A percentile compares a stretch with the other conserved stretches of the same genome.
Evolutionary conservation across 1,140 invertebrate genomes (phyloP).

Genomic region (Wasmannia auropunctata): DNA sequence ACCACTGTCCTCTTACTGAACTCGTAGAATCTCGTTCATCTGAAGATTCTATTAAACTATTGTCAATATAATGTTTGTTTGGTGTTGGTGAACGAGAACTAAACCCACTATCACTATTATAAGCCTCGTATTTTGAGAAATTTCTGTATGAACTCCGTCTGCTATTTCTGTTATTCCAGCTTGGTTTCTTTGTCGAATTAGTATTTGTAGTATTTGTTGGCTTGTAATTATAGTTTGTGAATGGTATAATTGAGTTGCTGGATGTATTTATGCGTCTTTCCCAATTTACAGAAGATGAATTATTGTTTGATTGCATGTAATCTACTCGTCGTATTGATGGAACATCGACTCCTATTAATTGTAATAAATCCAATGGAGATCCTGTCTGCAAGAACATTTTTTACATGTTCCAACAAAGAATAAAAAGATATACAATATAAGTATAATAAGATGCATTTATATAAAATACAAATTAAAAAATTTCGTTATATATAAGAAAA

Average conservation of each 20-base stretch:
- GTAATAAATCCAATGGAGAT: conserved; percentile 79
- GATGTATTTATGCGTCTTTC: conserved; percentile 71
- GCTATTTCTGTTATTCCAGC: conserved; percentile 79
- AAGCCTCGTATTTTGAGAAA: conserved; percentile 75
- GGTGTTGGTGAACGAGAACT: conserved; percentile 83
- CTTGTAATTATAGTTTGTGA: conserved; percentile 74
- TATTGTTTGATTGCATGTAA: conserved; percentile 74
- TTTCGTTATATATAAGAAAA: background rate
- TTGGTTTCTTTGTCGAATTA: conserved; percentile 77
- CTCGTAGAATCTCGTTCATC: conserved; percentile 82
- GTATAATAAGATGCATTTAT: background rate
- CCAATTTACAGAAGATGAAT: conserved; percentile 70
- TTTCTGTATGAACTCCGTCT: conserved; percentile 75
- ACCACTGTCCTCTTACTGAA: conserved; percentile 77
- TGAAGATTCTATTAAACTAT: conserved; percentile 81
- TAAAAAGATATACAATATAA: background rate
- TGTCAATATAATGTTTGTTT: conserved; percentile 78
- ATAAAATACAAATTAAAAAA: background rate
- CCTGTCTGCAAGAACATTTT: conserved; percentile 74
- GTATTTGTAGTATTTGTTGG: conserved; percentile 71
- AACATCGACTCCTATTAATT: conserved; percentile 79
- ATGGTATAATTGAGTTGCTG: conserved; percentile 69
- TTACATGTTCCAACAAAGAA: conserved; percentile 42
- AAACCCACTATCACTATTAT: conserved; percentile 81
- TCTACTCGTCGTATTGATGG: conserved; percentile 73